Conservation (phyloP, 2,797 vertebrate genomes). For the Sparidentex hasta region DNA sequence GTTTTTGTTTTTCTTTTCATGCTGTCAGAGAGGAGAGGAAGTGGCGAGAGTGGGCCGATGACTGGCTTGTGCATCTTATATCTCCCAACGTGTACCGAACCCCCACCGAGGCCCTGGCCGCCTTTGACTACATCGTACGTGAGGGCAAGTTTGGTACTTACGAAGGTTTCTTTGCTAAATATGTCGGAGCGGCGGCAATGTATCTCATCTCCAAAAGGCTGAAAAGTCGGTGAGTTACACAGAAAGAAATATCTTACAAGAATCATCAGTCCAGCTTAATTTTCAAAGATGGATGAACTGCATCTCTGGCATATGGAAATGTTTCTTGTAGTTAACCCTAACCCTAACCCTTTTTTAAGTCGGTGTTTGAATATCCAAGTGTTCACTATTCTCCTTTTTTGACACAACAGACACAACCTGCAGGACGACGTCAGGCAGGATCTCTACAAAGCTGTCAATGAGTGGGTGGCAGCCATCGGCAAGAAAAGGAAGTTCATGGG, state of each 20-base stretch:
- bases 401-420: constrained; percentile 88
- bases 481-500: constrained; percentile 94
- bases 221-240: constrained; percentile 88
- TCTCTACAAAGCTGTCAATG: constrained; percentile 92
- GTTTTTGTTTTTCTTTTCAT: neutral
- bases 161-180: constrained; percentile 95
- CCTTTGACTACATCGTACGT: constrained; percentile 97
- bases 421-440: constrained; percentile 93
- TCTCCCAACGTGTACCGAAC: constrained; percentile 98
- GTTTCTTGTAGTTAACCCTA: neutral
- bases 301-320: neutral
- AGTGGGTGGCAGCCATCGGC: constrained; percentile 94
- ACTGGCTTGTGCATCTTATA: constrained; percentile 97
- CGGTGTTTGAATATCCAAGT: neutral
- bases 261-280: neutral
- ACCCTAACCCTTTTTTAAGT: too few relatives aligned
- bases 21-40: constrained; percentile 94
- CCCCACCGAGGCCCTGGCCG: constrained; percentile 90
- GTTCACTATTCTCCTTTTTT: neutral
- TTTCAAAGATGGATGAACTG: neutral
- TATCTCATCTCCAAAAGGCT: constrained; percentile 93
- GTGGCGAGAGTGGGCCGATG: constrained; percentile 95
- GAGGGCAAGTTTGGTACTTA: constrained; percentile 93
- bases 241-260: neutral
- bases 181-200: constrained; percentile 96